Base-by-base conservation (phyloP, 2,113 vertebrate species). In the Ptychochromis oligacanthus region DNA sequence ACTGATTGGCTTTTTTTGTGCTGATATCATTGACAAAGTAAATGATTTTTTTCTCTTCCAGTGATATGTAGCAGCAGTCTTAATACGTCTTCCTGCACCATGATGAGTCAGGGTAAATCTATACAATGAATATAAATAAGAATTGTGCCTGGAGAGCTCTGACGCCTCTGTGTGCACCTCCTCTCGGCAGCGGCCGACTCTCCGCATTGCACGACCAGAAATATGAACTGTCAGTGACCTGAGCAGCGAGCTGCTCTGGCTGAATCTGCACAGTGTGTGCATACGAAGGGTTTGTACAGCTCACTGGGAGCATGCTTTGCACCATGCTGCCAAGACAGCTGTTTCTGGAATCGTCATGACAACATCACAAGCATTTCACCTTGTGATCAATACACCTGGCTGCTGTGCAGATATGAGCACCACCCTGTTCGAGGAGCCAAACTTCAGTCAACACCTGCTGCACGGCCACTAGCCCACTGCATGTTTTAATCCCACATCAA, bases 41-140 rank as follows among this genome's bases (percentile, higher is more conserved):
- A 81, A 65, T 36, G 26, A 52, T 88, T 80, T 56, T 43, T 58
- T 79, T 57, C 38, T 72, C 40, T 78, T 77, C 24, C 28, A 24
- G 58, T 80, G 77, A 85, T 85, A 64, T 80, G 84, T 79, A 46
- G 81, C 76, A 79, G 67, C 56, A 31, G 31, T 76, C 62, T 87
- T 88, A 89, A 89, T 88, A 84, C 80, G n/a, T 79, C 46, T 76
- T 86, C 77, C 87, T 89, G 82, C 82, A 43, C 62, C 59, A 65
- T 90, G 91, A 91, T 90, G 90, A 91, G 90, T 91, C 90, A 92
- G 91, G 81, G 59, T 81, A 90, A 93, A 90, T 90, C 91, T 81
- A 87, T 86, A 90, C 43, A 83, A 77, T 80, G 88, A 90, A 93
- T 93, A 87, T 85, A 89, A 93, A 94, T 93, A 86, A 91, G 88